Conservation (phyloP, 53 echinoderm and acorn worm genomes). For the Apostichopus leukothele region DNA sequence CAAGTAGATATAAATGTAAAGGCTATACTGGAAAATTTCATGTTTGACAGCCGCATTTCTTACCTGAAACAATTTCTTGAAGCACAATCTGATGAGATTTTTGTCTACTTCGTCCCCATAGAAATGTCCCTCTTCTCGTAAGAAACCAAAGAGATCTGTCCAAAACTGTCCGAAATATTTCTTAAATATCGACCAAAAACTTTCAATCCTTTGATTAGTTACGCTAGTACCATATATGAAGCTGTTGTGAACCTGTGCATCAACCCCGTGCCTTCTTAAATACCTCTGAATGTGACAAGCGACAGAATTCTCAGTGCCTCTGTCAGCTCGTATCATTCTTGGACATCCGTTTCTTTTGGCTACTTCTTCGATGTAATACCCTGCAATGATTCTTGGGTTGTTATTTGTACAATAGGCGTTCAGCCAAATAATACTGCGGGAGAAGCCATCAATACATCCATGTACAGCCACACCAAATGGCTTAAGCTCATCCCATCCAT, state of each 20-base stretch:
- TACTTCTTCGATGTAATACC: too few relatives aligned
- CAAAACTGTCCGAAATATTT: constrained; percentile 57
- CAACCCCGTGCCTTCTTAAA: constrained; percentile 36
- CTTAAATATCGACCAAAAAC: constrained; percentile 49
- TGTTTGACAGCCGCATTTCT: too few relatives aligned
- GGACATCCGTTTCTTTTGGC: neutral
- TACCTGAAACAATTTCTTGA: too few relatives aligned
- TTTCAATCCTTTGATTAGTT: constrained; percentile 59
- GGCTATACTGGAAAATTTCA: too few relatives aligned
- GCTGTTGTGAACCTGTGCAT: constrained; percentile 20
- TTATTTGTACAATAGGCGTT: too few relatives aligned
- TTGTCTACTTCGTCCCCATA: neutral
- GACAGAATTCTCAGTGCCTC: neutral
- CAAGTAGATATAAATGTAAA: too few relatives aligned
- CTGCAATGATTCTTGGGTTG: too few relatives aligned
- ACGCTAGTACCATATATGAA: constrained; percentile 40
- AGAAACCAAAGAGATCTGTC: constrained; percentile 47
- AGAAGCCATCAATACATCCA: too few relatives aligned
- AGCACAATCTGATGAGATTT: too few relatives aligned
- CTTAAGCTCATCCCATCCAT: constrained; percentile 46
- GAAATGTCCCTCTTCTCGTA: constrained; percentile 49
- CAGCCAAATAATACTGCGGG: too few relatives aligned
- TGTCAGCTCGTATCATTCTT: neutral
- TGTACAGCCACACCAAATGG: neutral
- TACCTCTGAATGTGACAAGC: constrained; percentile 1